Base-by-base conservation (phyloP, 1,140 invertebrate genomes). In the Scaptomyza pallida region DNA sequence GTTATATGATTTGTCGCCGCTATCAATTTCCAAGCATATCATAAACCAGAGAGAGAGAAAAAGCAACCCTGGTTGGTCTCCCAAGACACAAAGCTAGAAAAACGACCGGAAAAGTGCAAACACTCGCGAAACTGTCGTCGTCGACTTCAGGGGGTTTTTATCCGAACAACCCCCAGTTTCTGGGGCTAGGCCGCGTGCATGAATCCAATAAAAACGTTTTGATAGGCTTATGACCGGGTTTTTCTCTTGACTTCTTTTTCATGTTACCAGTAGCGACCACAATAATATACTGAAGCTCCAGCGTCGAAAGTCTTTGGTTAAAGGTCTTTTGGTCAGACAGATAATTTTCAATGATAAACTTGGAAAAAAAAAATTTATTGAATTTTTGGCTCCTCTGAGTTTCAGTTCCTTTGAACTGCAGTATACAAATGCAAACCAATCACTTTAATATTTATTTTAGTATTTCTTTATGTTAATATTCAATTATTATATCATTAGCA, bases 81-180 rank as follows among this genome's bases (percentile, higher is more conserved):
- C 47, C 35, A 57, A 37, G 33, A 63, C 30, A 8, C 30, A 69
- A 69, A 73, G 68, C 68, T 68, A 78, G 77, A 82, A 88, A 88
- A 78, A 68, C 78, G 63, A 70, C 62, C 74, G 77, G 81, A 86
- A 86, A 86, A 88, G 77, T 86, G 81, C 81, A 86, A 86, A 86
- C 81, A 86, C 81, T 86, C 81, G 81, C 81, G 82, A 86, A 86
- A 86, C 70, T 75, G 77, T 80, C 74, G 76, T 65, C 19, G 26
- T 50, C 33, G 61, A 23, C 26, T 13, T 15, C 50, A 45, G 19
- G 6, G 23, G 12, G 15, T 15, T 16, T 37, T 41, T 2, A 6
- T 15, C 41, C 23, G 50, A 16, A 37, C 15, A 33, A 37, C 15
- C 43, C 43, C 44, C 40, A 30, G 8, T 30, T 30, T 30, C 2